Conservation (phyloP, 2,888 invertebrate species). For the Zaprionus obscuricornis region DNA sequence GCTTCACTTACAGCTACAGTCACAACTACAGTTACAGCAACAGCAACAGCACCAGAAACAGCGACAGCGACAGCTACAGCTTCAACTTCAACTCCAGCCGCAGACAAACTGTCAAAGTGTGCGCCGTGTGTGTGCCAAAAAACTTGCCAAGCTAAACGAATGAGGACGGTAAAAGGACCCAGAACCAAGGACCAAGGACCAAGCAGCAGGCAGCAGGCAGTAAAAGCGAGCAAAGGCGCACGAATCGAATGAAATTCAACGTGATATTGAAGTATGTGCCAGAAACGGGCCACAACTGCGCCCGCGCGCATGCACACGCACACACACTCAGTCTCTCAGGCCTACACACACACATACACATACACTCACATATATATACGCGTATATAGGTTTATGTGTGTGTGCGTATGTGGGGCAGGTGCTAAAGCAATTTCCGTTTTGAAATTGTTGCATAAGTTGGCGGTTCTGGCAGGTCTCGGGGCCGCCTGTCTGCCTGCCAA, state of each 20-base stretch:
- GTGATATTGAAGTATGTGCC: conserved; percentile 79
- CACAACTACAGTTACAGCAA: too few species aligned
- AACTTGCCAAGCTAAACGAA: conserved; percentile 73
- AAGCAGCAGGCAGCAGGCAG: too few species aligned
- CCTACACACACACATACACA: conserved; percentile 12
- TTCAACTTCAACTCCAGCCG: conserved; percentile 22
- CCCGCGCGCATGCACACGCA: conserved; percentile 37
- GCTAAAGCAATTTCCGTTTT: conserved; percentile 80
- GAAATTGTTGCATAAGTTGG: conserved; percentile 80
- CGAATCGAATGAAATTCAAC: conserved; percentile 77
- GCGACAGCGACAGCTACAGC: too few species aligned
- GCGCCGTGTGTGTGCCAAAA: conserved; percentile 64
- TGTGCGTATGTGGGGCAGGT: conserved; percentile 63
- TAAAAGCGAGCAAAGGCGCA: conserved; percentile 33
- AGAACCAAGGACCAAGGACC: neutral
- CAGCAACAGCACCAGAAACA: too few species aligned
- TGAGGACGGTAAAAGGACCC: conserved; percentile 47
- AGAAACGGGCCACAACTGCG: conserved; percentile 72
- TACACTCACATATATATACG: conserved; percentile 19
- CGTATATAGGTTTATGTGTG: conserved; percentile 8
- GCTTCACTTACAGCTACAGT: too few species aligned
- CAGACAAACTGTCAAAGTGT: conserved; percentile 77
- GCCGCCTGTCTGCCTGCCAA: too few species aligned
- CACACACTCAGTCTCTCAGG: too few species aligned
- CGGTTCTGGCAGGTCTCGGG: conserved; percentile 45